Percentiles rank a stretch among this genome's conserved stretches.
Evolutionary conservation across 2,888 invertebrate species (phyloP).

Genomic region (Chymomyza procnemis): DNA sequence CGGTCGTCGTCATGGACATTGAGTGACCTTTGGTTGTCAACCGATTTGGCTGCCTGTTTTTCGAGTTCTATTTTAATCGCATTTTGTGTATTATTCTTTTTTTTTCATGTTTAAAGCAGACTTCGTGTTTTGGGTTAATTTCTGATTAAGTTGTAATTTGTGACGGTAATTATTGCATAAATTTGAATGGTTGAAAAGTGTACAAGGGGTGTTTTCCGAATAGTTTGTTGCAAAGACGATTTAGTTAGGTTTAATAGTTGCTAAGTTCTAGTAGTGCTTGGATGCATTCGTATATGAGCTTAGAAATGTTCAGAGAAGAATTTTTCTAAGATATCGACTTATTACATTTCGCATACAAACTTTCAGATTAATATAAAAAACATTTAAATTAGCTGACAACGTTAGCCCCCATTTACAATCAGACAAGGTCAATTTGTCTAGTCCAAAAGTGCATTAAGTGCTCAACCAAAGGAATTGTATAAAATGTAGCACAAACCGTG

Average conservation of each 20-base stretch:
- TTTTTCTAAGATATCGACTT: too few relatives aligned
- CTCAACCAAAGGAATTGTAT: constrained; percentile 1
- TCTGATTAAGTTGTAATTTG: constrained; percentile 69
- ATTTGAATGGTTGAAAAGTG: constrained; percentile 41
- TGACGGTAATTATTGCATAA: constrained; percentile 52
- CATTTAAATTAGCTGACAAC: constrained; percentile 1
- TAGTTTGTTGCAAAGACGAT: neutral
- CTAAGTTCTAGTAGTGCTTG: neutral
- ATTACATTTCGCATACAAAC: neutral
- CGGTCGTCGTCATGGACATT: constrained; percentile 60
- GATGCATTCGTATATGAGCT: too few relatives aligned
- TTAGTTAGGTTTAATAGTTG: neutral
- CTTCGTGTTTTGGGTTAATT: constrained; percentile 62
- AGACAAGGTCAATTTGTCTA: constrained; percentile 57
- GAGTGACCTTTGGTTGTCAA: constrained; percentile 65
- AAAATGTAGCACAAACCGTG: constrained; percentile 13
- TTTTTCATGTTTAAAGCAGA: constrained; percentile 21
- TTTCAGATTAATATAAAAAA: neutral
- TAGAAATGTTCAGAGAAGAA: too few relatives aligned
- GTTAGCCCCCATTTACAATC: constrained; percentile 43
- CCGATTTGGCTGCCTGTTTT: neutral
- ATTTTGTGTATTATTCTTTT: neutral
- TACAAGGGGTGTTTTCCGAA: neutral
- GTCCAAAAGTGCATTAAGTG: constrained; percentile 2
- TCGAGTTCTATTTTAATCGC: neutral